These are phyloP conservation scores for Coreoperca whiteheadi DNA, from an alignment of 2,113 vertebrate species.

Conservation along the genomic window DNA sequence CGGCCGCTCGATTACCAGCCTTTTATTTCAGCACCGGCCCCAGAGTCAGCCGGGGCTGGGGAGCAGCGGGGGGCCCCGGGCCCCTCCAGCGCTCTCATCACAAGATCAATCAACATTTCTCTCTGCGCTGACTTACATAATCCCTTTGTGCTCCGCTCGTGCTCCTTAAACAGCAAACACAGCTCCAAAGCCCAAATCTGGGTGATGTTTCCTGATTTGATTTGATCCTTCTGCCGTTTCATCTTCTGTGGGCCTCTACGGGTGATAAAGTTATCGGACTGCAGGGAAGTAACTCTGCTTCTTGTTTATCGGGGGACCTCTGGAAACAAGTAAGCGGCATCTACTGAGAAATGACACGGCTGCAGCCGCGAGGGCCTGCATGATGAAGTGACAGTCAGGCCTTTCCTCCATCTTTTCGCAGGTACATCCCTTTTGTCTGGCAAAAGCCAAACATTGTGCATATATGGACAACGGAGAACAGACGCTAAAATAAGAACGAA, in stretches of 20 bases:
- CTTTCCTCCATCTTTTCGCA: not conserved
- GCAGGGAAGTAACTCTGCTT: constrained; percentile 19
- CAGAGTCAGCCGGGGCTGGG: constrained; percentile 18
- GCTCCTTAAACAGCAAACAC: constrained; percentile 35
- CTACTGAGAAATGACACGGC: not conserved
- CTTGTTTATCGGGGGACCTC: constrained; percentile 47
- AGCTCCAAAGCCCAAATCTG: constrained; percentile 9
- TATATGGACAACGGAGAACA: not conserved
- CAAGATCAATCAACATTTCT: constrained; percentile 60
- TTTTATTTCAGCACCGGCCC: constrained; percentile 56
- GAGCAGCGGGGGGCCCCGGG: constrained; percentile 19
- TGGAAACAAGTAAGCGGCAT: constrained; percentile 7
- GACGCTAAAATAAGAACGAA: not conserved
- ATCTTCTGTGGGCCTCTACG: constrained; percentile 18
- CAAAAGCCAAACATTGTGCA: not conserved
- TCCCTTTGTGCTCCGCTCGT: constrained; percentile 35
- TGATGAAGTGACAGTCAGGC: not conserved
- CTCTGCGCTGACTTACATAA: constrained; percentile 34
- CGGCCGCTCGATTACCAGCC: constrained; percentile 44
- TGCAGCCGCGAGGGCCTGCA: not conserved
- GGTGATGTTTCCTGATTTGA: not conserved
- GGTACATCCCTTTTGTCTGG: not conserved
- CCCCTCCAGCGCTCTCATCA: constrained; percentile 37
- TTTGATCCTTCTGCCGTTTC: constrained; percentile 28
- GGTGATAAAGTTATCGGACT: constrained; percentile 5